Base-by-base conservation (phyloP, 1,140 invertebrate genomes). In the Pectinophora gossypiella region DNA sequence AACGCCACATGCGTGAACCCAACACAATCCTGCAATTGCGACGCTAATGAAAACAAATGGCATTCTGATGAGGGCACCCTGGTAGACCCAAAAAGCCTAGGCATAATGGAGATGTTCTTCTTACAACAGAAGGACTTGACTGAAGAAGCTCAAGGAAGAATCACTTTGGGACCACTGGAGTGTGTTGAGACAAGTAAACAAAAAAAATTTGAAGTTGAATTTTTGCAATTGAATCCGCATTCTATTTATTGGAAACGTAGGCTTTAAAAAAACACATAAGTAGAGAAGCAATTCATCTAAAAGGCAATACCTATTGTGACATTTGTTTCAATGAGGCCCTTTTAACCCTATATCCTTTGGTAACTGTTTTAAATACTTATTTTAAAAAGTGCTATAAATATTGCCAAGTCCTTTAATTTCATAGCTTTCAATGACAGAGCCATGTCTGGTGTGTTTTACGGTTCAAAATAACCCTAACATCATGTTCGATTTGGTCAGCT, bases 111-210 rank as follows among this genome's bases (percentile, higher is more conserved):
- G 73, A 95, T 98, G 92, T 93, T 95, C 48, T 96, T 98, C 66
- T 75, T 97, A 18, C 96, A 97, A 68, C 95, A 97, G 67, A 92
- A 93, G 57, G 92, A 96, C 75, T 87, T 96, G 45, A 91, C 93
- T 48, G 91, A 93, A 55, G 93, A 96, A 75, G 94, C 95, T 0
- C 91, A 94, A 54, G 96, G 95, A 0, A 90, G 95, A 59, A 94
- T 98, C 7, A 97, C 95, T 0, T 83, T 98, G 10, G 96, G 96
- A 3, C 95, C 96, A 9, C 86, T 98, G 44, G 95, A 97, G 81
- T 98, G 97, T 84, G 96, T 97, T 42, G 96, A 98, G 90, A 97
- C 95, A 52, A 97, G 96, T 97, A 88, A 91, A 91, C 88, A 19
- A 19, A n/a, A n/a, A n/a, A n/a, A n/a, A n/a, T n/a, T n/a, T n/a